Percentiles rank a stretch among this genome's conserved stretches.
These are phyloP conservation scores for Poecilobothrus nobilitatus DNA, from an alignment of 2,888 invertebrate species.

Conservation along the genomic window DNA sequence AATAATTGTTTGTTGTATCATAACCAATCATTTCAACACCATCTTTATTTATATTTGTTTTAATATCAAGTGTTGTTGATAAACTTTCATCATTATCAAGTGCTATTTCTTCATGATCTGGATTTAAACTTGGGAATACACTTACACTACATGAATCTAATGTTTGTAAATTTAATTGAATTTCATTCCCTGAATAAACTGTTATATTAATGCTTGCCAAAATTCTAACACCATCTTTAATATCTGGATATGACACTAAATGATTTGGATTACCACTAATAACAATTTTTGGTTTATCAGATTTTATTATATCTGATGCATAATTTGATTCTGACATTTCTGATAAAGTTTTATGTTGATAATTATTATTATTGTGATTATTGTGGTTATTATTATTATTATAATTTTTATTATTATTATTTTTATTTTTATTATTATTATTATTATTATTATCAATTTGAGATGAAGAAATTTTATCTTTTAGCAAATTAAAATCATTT, in stretches of 20 bases:
- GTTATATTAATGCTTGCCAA: slow-evolving; percentile 77
- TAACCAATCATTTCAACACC: slow-evolving; percentile 55
- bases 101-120: slow-evolving; percentile 77
- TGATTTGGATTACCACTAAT: slow-evolving; percentile 38
- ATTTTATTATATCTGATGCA: neutral
- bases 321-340: slow-evolving; percentile 15
- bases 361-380: slow-evolving; percentile 9
- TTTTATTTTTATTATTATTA: neutral
- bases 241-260: slow-evolving; percentile 42
- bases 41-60: slow-evolving; percentile 77
- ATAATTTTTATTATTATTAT: neutral
- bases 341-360: slow-evolving; percentile 23
- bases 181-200: slow-evolving; percentile 43
- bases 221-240: slow-evolving; percentile 65
- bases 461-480: neutral
- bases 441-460: neutral
- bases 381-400: slow-evolving; percentile 24
- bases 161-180: slow-evolving; percentile 49
- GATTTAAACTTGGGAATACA: slow-evolving; percentile 90
- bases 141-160: slow-evolving; percentile 90
- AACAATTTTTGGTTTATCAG: slow-evolving; percentile 23
- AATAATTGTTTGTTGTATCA: slow-evolving; percentile 38
- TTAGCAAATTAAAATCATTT: neutral
- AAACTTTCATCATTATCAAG: slow-evolving; percentile 41
- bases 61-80: slow-evolving; percentile 40